These are phyloP conservation scores for Nestor notabilis DNA, from an alignment of 2,113 vertebrate genomes.

Conservation along the genomic window DNA sequence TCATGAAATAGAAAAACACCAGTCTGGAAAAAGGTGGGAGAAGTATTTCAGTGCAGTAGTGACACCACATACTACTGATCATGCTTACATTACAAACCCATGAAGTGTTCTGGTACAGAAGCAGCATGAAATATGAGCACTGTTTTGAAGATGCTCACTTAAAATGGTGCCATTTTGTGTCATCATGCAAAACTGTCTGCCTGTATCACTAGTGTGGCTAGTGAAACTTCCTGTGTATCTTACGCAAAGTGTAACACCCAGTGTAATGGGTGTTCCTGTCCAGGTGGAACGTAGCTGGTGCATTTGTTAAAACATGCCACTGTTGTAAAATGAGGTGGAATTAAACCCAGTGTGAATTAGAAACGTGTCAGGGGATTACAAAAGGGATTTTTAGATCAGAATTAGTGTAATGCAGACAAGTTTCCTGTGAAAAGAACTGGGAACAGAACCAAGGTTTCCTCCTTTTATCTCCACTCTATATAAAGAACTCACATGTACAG, in stretches of 20 bases:
- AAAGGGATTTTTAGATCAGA: slow-evolving; percentile 37
- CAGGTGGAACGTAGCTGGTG: not conserved
- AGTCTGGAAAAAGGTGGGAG: not conserved
- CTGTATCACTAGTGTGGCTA: not conserved
- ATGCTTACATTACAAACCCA: not conserved
- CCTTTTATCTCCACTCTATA: slow-evolving; percentile 41
- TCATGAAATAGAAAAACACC: not conserved
- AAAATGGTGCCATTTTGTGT: not conserved
- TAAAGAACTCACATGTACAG: slow-evolving; percentile 49
- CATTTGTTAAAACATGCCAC: not conserved
- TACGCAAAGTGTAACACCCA: not conserved
- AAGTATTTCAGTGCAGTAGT: not conserved
- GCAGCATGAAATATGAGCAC: not conserved
- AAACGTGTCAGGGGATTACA: not conserved
- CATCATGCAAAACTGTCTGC: not conserved
- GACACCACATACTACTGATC: not conserved
- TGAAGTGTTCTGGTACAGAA: not conserved
- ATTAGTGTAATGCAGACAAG: not conserved
- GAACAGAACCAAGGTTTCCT: slow-evolving; percentile 30
- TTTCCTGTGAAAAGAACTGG: slow-evolving; percentile 42
- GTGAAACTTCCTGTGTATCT: not conserved
- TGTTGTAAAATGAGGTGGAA: not conserved
- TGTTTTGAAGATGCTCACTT: not conserved
- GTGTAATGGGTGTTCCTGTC: not conserved
- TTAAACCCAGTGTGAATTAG: not conserved